Conservation (phyloP, 2,797 vertebrate species). For the Xyrichtys novacula region DNA sequence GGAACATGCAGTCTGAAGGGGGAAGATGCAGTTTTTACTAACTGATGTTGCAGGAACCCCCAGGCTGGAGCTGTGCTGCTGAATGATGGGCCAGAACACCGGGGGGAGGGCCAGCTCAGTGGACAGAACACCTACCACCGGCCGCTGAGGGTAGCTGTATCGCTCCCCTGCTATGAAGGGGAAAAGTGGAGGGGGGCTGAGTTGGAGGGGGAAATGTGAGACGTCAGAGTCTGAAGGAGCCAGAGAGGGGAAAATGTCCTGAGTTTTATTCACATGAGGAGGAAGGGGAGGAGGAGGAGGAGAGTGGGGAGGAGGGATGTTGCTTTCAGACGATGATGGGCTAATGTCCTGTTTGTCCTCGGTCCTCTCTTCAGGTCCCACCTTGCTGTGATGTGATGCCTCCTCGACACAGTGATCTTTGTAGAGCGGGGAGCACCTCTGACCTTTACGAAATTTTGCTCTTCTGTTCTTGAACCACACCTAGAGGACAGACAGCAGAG, state of each 20-base stretch:
- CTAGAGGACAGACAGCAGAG: conserved; percentile 59
- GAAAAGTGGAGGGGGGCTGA: conserved; percentile 68
- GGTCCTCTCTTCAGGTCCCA: conserved; percentile 50
- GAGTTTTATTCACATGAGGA: conserved; percentile 41
- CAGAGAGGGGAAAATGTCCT: conserved; percentile 31
- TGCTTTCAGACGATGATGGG: conserved; percentile 33
- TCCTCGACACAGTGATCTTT: conserved; percentile 69
- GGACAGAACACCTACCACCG: conserved; percentile 73
- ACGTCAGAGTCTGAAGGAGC: conserved; percentile 52
- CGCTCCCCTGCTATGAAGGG: conserved; percentile 67
- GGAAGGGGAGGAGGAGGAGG: conserved; percentile 31
- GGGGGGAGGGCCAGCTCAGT: conserved; percentile 72
- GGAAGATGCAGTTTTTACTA: conserved; percentile 73
- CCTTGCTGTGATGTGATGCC: conserved; percentile 25
- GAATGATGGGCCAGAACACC: conserved; percentile 79
- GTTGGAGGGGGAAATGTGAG: conserved; percentile 45
- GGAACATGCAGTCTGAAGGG: conserved; percentile 69
- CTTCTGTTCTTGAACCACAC: conserved; percentile 92
- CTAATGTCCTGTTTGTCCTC: conserved; percentile 57
- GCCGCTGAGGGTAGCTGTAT: conserved; percentile 65
- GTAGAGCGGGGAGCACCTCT: conserved; percentile 68
- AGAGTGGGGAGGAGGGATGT: conserved; percentile 8
- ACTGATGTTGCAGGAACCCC: conserved; percentile 48
- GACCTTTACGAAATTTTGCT: conserved; percentile 89
- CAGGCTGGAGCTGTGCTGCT: conserved; percentile 66